phyloP scores from a whole-genome alignment of 2,113 vertebrate species.

The Vireo altiloquus region DNA sequence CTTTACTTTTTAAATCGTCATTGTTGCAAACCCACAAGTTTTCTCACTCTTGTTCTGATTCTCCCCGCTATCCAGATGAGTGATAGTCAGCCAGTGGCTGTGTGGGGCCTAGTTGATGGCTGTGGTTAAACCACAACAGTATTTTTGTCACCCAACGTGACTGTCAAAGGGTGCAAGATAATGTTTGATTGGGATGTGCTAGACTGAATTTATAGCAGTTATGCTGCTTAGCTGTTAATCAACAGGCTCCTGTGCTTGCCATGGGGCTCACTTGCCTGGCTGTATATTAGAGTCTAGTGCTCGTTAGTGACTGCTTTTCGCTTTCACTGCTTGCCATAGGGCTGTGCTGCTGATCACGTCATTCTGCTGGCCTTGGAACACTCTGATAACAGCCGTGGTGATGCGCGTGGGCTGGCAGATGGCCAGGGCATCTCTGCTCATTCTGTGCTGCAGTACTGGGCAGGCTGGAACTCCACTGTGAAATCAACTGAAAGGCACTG shows the following conservation, averaged over 20 bases:
- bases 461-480: not conserved
- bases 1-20: not conserved
- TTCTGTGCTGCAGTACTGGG: not conserved
- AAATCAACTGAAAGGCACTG: not conserved
- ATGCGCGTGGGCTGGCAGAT: rapidly evolving
- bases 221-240: not conserved
- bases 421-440: not conserved
- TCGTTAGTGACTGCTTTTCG: not conserved
- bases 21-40: not conserved
- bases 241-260: not conserved
- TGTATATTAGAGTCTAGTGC: not conserved
- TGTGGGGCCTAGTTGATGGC: not conserved
- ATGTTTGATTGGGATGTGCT: not conserved
- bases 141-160: not conserved
- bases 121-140: not conserved
- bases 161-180: not conserved
- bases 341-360: not conserved
- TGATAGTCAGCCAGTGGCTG: not conserved
- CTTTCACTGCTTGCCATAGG: not conserved
- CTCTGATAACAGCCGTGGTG: not conserved
- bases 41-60: not conserved
- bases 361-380: not conserved
- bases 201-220: not conserved
- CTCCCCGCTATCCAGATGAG: not conserved
- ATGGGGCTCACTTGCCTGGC: not conserved